Conservation (phyloP, 1,140 invertebrate species). For the Plodia interpunctella region DNA sequence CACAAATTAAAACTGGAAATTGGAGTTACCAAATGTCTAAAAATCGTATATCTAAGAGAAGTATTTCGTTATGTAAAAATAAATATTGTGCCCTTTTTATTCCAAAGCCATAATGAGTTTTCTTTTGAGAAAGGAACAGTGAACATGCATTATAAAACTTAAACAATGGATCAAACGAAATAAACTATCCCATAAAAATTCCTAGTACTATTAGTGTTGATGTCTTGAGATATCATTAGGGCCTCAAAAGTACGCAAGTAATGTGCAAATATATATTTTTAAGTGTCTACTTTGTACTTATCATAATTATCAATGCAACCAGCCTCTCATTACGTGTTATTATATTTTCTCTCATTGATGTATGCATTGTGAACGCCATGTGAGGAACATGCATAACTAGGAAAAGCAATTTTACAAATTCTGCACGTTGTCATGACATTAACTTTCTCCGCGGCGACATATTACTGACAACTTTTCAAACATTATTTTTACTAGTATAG, state of each 20-base stretch:
- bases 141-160: neutral
- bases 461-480: conserved; percentile 13
- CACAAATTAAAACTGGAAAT: neutral
- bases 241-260: too few relatives aligned
- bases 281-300: neutral
- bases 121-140: conserved; percentile 4
- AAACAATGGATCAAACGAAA: neutral
- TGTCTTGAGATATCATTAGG: too few relatives aligned
- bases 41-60: too few relatives aligned
- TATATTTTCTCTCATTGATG: neutral
- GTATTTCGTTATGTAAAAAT: too few relatives aligned
- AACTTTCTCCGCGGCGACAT: conserved; percentile 26
- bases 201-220: too few relatives aligned
- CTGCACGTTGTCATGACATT: conserved; percentile 31
- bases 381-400: conserved; percentile 8
- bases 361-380: neutral
- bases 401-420: conserved; percentile 29
- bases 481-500: too few relatives aligned
- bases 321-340: neutral
- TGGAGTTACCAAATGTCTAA: too few relatives aligned
- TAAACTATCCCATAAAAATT: too few relatives aligned
- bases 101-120: conserved; percentile 2
- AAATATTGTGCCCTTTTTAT: neutral
- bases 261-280: too few relatives aligned
- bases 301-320: neutral